A percentile compares a stretch with the other conserved stretches of the same genome.
phyloP scores from a whole-genome alignment of 2,797 vertebrate genomes.

The Mycteria americana region DNA sequence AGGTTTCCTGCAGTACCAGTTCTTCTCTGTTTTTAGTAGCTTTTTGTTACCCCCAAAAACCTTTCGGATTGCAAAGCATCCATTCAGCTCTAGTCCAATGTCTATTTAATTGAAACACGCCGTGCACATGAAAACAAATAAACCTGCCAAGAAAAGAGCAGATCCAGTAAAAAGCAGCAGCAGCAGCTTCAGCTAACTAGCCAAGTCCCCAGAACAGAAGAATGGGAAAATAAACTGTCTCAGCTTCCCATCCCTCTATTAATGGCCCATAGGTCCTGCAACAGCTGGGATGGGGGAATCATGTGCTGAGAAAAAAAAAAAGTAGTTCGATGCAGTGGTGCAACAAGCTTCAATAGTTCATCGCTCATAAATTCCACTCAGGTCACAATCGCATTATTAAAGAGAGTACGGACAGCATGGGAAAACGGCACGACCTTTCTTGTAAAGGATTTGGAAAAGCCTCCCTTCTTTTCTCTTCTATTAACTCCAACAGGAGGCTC shows the following conservation, averaged over 20 bases:
- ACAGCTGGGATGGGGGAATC: not conserved
- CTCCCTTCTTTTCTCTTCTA: not conserved
- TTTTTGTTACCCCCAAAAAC: not conserved
- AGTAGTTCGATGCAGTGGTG: not conserved
- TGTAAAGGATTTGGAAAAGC: not conserved
- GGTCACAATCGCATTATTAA: constrained; percentile 53
- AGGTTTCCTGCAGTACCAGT: constrained; percentile 41
- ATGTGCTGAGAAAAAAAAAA: not conserved
- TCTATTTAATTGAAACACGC: constrained; percentile 16
- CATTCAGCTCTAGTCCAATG: constrained; percentile 19
- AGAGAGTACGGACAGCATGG: not conserved
- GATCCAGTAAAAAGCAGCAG: constrained; percentile 33
- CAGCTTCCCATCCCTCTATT: constrained; percentile 39
- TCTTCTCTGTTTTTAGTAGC: constrained; percentile 34
- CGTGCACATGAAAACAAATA: not conserved
- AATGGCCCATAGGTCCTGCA: constrained; percentile 20
- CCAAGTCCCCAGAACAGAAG: constrained; percentile 9
- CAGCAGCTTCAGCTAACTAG: constrained; percentile 17
- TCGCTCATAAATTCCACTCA: constrained; percentile 17
- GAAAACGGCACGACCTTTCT: not conserved
- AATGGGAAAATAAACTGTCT: constrained; percentile 12
- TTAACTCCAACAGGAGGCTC: constrained; percentile 28
- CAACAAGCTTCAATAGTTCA: constrained; percentile 23
- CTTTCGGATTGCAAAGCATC: constrained; percentile 7
- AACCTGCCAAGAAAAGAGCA: not conserved